Evolutionary conservation across 1,140 invertebrate species (phyloP).

Genomic region (Drosophila elegans): DNA sequence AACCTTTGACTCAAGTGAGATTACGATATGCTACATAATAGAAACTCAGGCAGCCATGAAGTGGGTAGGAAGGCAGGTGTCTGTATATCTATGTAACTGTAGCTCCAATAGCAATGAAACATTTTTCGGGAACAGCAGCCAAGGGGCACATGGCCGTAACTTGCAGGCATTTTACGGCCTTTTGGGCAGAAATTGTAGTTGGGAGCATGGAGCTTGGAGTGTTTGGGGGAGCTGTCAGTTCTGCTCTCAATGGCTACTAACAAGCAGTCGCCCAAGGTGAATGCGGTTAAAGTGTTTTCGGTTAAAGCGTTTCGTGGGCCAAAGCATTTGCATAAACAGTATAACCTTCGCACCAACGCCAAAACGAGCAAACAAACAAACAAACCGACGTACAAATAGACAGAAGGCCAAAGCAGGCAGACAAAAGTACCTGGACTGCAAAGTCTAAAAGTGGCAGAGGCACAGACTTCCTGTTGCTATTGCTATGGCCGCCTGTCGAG

Average conservation of each 20-base stretch:
- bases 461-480: constrained; percentile 41
- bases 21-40: constrained; percentile 74
- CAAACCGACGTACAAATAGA: constrained; percentile 13
- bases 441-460: constrained; percentile 18
- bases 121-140: constrained; percentile 77
- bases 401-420: constrained; percentile 11
- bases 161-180: constrained; percentile 80
- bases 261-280: constrained; percentile 78
- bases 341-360: constrained; percentile 49
- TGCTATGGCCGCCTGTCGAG: constrained; percentile 26
- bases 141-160: constrained; percentile 64
- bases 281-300: constrained; percentile 81
- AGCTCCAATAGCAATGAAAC: constrained; percentile 69
- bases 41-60: constrained; percentile 66
- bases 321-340: constrained; percentile 77
- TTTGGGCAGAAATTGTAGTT: constrained; percentile 57
- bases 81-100: not conserved
- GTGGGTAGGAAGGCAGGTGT: not conserved
- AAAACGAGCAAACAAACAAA: constrained; percentile 26
- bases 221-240: constrained; percentile 31
- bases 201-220: not conserved
- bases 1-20: constrained; percentile 78
- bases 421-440: constrained; percentile 11
- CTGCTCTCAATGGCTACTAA: constrained; percentile 77
- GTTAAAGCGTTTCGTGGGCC: constrained; percentile 69